Evolutionary conservation across 2,888 invertebrate genomes (phyloP).

Genomic region (Schizaphis graminum): DNA sequence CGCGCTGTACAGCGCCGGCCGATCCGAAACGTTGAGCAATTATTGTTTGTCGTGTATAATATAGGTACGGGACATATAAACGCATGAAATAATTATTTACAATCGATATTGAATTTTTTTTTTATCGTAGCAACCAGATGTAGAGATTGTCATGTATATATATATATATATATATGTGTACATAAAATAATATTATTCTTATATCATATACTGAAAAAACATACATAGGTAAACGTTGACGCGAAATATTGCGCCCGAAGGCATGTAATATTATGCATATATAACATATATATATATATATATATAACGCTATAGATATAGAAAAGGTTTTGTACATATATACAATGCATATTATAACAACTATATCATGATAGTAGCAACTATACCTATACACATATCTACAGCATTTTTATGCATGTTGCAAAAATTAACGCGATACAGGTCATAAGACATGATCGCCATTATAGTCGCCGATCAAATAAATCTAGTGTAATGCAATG

Average conservation of each 20-base stretch:
- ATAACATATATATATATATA: too few species aligned
- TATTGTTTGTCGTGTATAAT: neutral
- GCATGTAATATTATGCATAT: neutral
- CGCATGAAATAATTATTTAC: conserved; percentile 30
- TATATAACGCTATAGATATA: neutral
- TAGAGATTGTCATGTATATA: neutral
- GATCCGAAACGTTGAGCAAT: conserved; percentile 27
- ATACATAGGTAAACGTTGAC: conserved; percentile 15
- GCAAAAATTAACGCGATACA: conserved; percentile 63
- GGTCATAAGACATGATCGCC: conserved; percentile 58
- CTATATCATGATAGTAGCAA: neutral
- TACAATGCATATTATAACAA: conserved; percentile 7
- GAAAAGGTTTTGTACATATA: neutral
- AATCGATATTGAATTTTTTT: conserved; percentile 37
- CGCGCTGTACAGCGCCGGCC: too few species aligned
- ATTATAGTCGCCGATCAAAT: conserved; percentile 56
- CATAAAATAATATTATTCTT: neutral
- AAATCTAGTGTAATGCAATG: conserved; percentile 56
- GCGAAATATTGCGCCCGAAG: conserved; percentile 22
- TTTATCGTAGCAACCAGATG: neutral
- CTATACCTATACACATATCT: neutral
- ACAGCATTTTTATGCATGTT: conserved; percentile 53
- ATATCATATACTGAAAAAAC: neutral
- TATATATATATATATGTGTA: neutral
- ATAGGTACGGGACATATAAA: neutral